These are phyloP conservation scores for Bos taurus DNA, from an alignment of 2,113 vertebrate genomes.

Conservation along the genomic window DNA sequence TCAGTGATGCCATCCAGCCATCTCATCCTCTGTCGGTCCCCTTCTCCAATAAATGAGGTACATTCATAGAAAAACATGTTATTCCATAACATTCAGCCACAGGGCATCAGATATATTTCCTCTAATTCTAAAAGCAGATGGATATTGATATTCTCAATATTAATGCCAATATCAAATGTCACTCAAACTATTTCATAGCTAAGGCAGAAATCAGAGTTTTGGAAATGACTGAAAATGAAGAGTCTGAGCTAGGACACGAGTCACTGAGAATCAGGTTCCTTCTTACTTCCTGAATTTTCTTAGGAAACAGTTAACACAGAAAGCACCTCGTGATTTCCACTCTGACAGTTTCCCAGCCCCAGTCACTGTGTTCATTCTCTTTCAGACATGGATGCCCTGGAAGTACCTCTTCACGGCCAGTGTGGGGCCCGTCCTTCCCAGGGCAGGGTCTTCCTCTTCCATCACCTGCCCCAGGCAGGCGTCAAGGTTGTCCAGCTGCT, in stretches of 20 bases:
- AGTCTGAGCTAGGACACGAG: too few species aligned
- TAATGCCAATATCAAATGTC: neutral
- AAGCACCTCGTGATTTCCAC: neutral
- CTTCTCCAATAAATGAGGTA: too few species aligned
- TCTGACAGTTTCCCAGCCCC: neutral
- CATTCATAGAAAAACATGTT: neutral
- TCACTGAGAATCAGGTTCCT: neutral
- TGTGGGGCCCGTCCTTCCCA: rapidly evolving
- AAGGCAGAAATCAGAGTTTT: neutral
- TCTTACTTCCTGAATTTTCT: neutral
- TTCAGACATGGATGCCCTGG: too few species aligned
- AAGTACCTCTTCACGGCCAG: neutral
- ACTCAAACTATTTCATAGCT: neutral
- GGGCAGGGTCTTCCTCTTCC: neutral
- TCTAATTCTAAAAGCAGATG: neutral
- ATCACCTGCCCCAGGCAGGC: neutral
- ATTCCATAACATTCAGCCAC: neutral
- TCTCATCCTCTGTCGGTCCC: too few species aligned
- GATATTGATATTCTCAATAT: neutral
- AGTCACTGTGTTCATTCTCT: too few species aligned
- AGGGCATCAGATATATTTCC: neutral
- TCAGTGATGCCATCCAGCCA: too few species aligned
- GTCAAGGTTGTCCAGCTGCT: rapidly evolving
- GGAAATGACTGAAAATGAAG: neutral
- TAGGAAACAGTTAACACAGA: neutral